Evolutionary conservation across 2,797 vertebrate species (phyloP).

Genomic region (Sylvilagus floridanus): DNA sequence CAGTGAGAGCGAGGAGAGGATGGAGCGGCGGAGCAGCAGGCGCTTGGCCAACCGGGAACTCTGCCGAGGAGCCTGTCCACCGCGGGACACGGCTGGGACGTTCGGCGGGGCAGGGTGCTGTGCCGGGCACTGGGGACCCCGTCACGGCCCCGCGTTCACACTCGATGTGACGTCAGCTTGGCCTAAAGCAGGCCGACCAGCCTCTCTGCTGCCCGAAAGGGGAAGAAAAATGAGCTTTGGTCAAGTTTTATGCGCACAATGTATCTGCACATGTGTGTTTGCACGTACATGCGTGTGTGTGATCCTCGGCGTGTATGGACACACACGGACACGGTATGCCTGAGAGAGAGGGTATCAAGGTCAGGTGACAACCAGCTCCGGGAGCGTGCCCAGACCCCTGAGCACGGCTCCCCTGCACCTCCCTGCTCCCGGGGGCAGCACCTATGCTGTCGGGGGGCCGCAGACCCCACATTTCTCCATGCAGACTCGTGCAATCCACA

Average conservation of each 20-base stretch:
- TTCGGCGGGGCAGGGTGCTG: rapidly evolving
- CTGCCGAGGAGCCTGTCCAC: rapidly evolving
- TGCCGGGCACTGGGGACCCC: neutral
- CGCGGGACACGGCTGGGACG: too few relatives aligned
- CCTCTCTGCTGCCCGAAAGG: neutral
- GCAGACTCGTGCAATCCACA: neutral
- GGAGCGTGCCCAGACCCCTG: rapidly evolving
- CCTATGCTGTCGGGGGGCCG: too few relatives aligned
- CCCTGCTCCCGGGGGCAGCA: neutral
- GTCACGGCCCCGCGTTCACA: rapidly evolving
- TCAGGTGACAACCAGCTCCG: too few relatives aligned
- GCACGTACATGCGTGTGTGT: neutral
- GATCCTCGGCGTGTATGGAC: neutral
- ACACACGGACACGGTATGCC: neutral
- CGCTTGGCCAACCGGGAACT: too few relatives aligned
- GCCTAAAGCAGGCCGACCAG: too few relatives aligned
- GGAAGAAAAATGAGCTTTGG: neutral
- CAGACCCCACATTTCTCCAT: too few relatives aligned
- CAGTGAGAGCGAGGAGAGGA: rapidly evolving
- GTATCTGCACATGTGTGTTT: too few relatives aligned
- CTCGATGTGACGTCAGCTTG: neutral
- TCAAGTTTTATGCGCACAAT: neutral
- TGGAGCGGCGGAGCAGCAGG: neutral
- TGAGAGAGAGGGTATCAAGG: neutral
- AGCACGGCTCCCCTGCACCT: neutral